Conservation (phyloP, 1,140 invertebrate genomes). For the Hycleus cichorii region DNA sequence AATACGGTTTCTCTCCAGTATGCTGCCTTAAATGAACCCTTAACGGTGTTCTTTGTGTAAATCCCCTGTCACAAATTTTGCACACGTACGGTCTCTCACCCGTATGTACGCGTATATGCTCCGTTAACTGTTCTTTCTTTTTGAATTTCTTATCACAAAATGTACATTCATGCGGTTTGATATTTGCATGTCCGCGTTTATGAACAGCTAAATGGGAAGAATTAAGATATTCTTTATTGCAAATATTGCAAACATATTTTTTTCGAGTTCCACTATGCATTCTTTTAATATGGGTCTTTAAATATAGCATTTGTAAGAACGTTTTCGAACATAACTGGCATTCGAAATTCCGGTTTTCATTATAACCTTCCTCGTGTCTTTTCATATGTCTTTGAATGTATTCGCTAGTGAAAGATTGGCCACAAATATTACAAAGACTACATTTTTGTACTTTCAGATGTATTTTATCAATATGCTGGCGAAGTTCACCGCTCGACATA, state of each 20-base stretch:
- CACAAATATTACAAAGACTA: not conserved
- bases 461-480: not conserved
- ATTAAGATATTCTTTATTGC: slow-evolving; percentile 68
- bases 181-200: slow-evolving; percentile 58
- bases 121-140: not conserved
- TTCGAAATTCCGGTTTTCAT: not conserved
- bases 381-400: not conserved
- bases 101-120: not conserved
- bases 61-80: slow-evolving; percentile 9
- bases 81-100: slow-evolving; percentile 4
- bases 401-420: not conserved
- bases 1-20: slow-evolving; percentile 63
- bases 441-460: not conserved
- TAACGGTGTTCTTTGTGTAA: slow-evolving; percentile 29
- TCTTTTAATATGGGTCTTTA: not conserved
- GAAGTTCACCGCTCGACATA: not conserved
- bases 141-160: slow-evolving; percentile 52
- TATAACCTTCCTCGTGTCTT: not conserved
- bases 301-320: not conserved
- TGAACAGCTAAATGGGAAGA: slow-evolving; percentile 62
- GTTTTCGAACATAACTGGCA: not conserved
- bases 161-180: slow-evolving; percentile 54
- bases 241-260: slow-evolving; percentile 53
- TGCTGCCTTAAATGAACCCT: slow-evolving; percentile 61
- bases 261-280: not conserved